phyloP scores from a whole-genome alignment of 1,140 invertebrate genomes.

The Euura lappo region DNA sequence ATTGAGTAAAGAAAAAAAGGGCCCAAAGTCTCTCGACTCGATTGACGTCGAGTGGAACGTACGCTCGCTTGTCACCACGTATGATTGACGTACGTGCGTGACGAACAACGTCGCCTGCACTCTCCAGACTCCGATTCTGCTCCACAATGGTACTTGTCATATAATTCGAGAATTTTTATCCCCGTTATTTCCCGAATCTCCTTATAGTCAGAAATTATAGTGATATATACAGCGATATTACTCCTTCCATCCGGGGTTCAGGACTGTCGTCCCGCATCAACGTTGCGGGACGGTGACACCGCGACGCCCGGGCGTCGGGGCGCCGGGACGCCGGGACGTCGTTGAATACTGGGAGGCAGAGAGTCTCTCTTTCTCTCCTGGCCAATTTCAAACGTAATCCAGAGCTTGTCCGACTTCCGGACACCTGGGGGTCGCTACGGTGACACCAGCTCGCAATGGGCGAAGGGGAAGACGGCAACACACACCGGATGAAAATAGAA shows the following conservation, averaged over 20 bases:
- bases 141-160: no score
- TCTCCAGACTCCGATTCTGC: no score
- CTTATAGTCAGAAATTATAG: no score
- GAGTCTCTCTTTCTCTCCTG: not conserved
- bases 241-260: constrained; percentile 38
- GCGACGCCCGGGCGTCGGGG: constrained; percentile 8
- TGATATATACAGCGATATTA: no score
- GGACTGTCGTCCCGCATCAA: constrained; percentile 52
- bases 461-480: no score
- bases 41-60: not conserved
- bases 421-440: not conserved
- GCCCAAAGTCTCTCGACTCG: not conserved
- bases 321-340: constrained; percentile 2
- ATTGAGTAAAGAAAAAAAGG: not conserved
- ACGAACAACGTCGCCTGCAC: no score
- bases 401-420: constrained; percentile 1
- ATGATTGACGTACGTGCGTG: not conserved
- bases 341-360: not conserved
- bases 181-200: no score
- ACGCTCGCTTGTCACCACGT: not conserved
- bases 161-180: no score
- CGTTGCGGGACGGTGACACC: constrained; percentile 46
- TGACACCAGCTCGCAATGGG: not conserved
- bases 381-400: constrained; percentile 1
- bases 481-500: not conserved